Conservation (phyloP, 2,797 vertebrate genomes). For the Potorous gilbertii region DNA sequence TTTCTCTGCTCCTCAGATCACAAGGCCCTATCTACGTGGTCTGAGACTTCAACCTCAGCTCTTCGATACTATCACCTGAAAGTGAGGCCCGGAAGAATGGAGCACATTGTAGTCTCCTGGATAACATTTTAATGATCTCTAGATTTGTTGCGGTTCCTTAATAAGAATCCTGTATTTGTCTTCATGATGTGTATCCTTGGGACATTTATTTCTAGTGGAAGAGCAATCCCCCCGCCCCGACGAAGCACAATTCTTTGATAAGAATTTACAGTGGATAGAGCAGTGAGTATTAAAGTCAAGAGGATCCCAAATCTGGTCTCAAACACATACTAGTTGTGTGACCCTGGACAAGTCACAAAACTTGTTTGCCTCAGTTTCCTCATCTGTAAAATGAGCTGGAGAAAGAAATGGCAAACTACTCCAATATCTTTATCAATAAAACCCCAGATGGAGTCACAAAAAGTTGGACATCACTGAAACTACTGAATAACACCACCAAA, state of each 20-base stretch:
- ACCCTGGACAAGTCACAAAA: background rate
- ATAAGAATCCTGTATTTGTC: background rate
- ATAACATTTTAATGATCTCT: background rate
- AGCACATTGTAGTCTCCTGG: background rate
- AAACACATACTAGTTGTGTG: background rate
- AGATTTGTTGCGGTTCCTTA: slow-evolving; percentile 28
- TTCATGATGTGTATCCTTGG: slow-evolving; percentile 22
- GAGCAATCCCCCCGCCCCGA: background rate
- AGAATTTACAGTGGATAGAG: background rate
- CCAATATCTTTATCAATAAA: background rate
- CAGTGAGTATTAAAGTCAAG: background rate
- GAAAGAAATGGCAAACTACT: background rate
- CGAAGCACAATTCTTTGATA: slow-evolving; percentile 14
- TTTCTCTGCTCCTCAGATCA: background rate
- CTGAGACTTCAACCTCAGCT: background rate
- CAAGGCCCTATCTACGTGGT: background rate
- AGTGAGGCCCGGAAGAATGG: background rate
- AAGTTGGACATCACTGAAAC: background rate
- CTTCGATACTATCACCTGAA: background rate
- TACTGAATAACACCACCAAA: background rate
- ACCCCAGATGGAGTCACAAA: background rate
- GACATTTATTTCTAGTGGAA: slow-evolving; percentile 27
- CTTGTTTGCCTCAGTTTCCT: background rate
- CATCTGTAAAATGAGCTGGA: background rate
- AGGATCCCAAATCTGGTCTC: background rate